These are phyloP conservation scores for Glomeris maerens DNA, from an alignment of 1,140 invertebrate genomes.

Conservation along the genomic window DNA sequence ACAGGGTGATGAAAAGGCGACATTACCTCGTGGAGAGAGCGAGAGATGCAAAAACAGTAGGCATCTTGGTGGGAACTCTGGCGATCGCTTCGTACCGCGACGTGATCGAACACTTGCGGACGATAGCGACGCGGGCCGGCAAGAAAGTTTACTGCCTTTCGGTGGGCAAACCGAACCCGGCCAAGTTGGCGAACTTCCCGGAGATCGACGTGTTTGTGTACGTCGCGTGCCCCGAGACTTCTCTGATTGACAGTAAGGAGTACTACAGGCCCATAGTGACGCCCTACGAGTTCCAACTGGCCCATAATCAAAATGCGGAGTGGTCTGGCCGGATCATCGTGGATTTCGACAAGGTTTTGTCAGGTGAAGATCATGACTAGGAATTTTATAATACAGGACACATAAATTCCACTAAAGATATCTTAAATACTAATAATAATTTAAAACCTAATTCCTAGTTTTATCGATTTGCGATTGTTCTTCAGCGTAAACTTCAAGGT, in stretches of 20 bases:
- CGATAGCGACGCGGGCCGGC: slow-evolving; percentile 49
- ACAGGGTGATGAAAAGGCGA: slow-evolving; percentile 49
- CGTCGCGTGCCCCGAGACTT: slow-evolving; percentile 76
- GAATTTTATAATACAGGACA: slow-evolving; percentile 7
- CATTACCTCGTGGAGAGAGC: slow-evolving; percentile 72
- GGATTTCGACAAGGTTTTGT: slow-evolving; percentile 60
- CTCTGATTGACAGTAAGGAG: slow-evolving; percentile 62
- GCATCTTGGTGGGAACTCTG: slow-evolving; percentile 75
- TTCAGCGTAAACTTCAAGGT: background rate
- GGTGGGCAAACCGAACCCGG: slow-evolving; percentile 78
- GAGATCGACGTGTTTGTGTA: slow-evolving; percentile 84
- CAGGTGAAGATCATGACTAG: slow-evolving; percentile 30
- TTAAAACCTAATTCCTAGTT: background rate
- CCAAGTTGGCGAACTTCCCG: slow-evolving; percentile 84
- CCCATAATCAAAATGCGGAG: slow-evolving; percentile 47
- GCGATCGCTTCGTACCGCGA: slow-evolving; percentile 62
- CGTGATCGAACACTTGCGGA: slow-evolving; percentile 58
- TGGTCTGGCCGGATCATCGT: slow-evolving; percentile 49
- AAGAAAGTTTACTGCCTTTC: slow-evolving; percentile 83
- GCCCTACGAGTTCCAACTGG: slow-evolving; percentile 84
- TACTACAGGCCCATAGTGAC: slow-evolving; percentile 79
- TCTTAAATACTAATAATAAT: background rate
- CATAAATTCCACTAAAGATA: background rate
- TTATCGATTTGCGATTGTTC: background rate
- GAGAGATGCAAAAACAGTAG: slow-evolving; percentile 70